Conservation (phyloP, 2,113 vertebrate species). For the Gallinago paraguaiae region DNA sequence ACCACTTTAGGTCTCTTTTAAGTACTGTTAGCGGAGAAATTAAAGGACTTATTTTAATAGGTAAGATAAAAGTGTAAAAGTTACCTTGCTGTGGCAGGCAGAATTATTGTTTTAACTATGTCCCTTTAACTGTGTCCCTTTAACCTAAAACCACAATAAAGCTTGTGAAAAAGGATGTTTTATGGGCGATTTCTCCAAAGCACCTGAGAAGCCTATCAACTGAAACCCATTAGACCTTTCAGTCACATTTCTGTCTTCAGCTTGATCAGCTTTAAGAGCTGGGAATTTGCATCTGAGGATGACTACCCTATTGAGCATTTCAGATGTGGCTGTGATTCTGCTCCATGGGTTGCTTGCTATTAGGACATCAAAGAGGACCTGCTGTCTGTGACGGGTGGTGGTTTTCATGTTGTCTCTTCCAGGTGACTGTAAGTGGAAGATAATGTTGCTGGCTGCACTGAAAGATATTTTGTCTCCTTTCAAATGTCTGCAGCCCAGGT, state of each 20-base stretch:
- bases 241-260: not conserved
- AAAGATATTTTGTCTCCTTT: not conserved
- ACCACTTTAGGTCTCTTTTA: not conserved
- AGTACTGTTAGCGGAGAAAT: not conserved
- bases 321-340: not conserved
- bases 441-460: not conserved
- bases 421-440: not conserved
- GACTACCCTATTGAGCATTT: fast-evolving
- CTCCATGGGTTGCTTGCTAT: not conserved
- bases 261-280: not conserved
- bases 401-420: not conserved
- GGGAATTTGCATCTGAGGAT: not conserved
- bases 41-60: not conserved
- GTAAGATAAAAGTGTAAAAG: not conserved
- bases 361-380: not conserved
- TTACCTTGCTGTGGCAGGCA: not conserved
- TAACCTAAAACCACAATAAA: not conserved
- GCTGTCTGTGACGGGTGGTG: not conserved
- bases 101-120: not conserved
- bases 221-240: not conserved
- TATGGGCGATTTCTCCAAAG: not conserved
- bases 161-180: not conserved
- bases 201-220: not conserved
- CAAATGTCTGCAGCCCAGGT: not conserved
- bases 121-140: not conserved